Conservation (phyloP, 1,140 invertebrate genomes). For the Panulirus ornatus region DNA sequence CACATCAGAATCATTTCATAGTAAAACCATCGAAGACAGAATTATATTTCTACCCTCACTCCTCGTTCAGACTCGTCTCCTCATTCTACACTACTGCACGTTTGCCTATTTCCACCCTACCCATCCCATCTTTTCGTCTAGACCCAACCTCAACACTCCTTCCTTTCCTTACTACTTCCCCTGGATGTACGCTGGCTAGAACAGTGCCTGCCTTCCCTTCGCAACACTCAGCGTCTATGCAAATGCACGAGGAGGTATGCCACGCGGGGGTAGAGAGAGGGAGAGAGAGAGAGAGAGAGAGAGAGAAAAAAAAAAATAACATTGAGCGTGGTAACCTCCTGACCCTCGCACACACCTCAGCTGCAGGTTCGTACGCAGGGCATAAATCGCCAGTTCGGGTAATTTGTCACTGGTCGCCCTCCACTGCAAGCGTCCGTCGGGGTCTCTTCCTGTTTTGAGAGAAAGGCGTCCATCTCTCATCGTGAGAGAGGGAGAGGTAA, state of each 20-base stretch:
- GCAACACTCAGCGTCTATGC: background rate
- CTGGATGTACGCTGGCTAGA: background rate
- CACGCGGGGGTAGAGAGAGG: no score
- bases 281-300: no score
- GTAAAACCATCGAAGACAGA: no score
- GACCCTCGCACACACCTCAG: background rate
- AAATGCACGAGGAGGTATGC: slow-evolving; percentile 2
- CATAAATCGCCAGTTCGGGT: background rate
- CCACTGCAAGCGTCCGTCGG: background rate
- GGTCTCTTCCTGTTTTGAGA: background rate
- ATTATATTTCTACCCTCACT: no score
- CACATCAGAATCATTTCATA: no score
- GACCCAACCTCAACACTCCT: no score
- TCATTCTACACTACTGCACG: no score
- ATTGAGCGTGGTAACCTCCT: slow-evolving; percentile 8
- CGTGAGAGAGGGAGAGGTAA: background rate
- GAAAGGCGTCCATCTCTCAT: background rate
- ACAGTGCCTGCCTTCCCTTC: background rate
- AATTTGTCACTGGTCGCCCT: background rate
- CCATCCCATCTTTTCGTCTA: no score
- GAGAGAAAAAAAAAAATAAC: no score
- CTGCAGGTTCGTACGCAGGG: background rate
- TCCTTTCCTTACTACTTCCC: no score
- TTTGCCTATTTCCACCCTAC: no score
- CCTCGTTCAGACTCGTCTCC: no score